Conservation (phyloP, 2,797 vertebrate genomes). For the Apogon talboti region DNA sequence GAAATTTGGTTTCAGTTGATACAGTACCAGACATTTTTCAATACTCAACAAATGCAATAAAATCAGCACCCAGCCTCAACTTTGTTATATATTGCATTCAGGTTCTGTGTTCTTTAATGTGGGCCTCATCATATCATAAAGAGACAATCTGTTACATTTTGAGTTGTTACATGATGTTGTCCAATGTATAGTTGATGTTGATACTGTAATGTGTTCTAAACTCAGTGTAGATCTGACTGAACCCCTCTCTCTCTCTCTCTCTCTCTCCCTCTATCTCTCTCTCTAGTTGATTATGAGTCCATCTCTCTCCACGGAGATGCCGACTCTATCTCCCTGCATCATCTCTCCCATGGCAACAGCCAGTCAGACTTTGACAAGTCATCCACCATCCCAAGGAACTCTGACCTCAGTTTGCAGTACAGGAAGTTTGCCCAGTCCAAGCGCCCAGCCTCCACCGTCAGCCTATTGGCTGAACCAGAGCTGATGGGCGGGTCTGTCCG, state of each 20-base stretch:
- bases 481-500: constrained; percentile 46
- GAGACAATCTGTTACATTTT: too few species aligned
- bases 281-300: constrained; percentile 84
- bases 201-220: neutral
- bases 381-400: constrained; percentile 88
- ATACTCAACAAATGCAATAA: too few species aligned
- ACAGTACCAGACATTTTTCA: too few species aligned
- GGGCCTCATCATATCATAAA: too few species aligned
- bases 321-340: constrained; percentile 84
- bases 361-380: constrained; percentile 87
- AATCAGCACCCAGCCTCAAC: too few species aligned
- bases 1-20: too few species aligned
- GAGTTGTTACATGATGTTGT: too few species aligned
- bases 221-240: constrained; percentile 10
- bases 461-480: constrained; percentile 82
- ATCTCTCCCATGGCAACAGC: constrained; percentile 64
- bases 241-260: neutral
- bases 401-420: constrained; percentile 85
- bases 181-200: neutral
- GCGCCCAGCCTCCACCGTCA: constrained; percentile 86
- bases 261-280: neutral
- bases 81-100: too few species aligned
- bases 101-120: too few species aligned
- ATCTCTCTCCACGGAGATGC: constrained; percentile 83
- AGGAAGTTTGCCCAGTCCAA: constrained; percentile 84